A percentile compares a stretch with the other conserved stretches of the same genome.
Conservation (phyloP, 64 coral and sea anemone genomes). For the Stylophora pistillata region DNA sequence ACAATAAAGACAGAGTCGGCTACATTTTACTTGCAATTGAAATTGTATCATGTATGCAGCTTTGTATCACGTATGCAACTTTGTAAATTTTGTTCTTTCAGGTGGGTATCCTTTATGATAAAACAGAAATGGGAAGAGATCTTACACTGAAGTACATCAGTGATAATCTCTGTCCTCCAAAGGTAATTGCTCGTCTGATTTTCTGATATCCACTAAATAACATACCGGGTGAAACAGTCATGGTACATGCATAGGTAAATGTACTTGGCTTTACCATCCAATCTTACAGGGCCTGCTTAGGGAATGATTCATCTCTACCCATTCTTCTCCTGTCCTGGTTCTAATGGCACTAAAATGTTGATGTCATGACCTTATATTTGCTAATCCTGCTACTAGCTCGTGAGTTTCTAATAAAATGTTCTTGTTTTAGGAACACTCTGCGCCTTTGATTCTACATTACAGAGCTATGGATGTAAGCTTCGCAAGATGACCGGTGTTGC, state of each 20-base stretch:
- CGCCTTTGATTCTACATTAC: conserved; percentile 67
- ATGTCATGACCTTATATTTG: no score
- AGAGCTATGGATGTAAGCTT: conserved; percentile 47
- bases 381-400: no score
- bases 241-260: no score
- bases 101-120: conserved; percentile 80
- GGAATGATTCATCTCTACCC: no score
- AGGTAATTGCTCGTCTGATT: conserved; percentile 4
- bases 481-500: neutral
- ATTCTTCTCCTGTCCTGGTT: no score
- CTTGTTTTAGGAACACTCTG: conserved; percentile 43
- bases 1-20: no score
- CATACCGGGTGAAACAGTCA: no score
- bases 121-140: conserved; percentile 93
- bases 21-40: no score
- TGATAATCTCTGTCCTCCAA: conserved; percentile 61
- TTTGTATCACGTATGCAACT: neutral
- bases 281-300: no score
- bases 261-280: no score
- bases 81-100: neutral
- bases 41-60: neutral
- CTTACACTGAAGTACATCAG: conserved; percentile 95
- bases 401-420: neutral
- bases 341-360: no score
- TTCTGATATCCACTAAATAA: neutral